A percentile compares a stretch with the other conserved stretches of the same genome.
Conservation (phyloP, 35 echinoderm and acorn worm genomes). For the Ophiothrix spiculata region DNA sequence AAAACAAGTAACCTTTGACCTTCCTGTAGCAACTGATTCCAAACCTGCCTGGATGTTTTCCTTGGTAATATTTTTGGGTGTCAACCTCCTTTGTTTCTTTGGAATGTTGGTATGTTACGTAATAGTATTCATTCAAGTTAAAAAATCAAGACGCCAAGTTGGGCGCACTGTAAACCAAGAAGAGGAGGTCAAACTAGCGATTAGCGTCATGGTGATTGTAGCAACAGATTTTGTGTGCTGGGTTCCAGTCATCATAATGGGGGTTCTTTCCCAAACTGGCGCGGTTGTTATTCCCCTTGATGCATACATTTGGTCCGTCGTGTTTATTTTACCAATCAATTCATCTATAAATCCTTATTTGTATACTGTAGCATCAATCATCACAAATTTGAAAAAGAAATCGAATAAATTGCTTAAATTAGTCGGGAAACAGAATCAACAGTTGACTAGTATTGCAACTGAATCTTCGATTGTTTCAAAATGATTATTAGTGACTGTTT, state of each 20-base stretch:
- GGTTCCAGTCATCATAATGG: constrained; percentile 56
- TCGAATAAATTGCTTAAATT: too few species aligned
- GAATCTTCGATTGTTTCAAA: too few species aligned
- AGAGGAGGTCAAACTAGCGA: constrained; percentile 48
- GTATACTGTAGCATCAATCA: neutral
- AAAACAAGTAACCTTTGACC: neutral
- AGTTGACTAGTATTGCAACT: too few species aligned
- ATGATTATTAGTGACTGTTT: too few species aligned
- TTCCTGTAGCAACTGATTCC: neutral
- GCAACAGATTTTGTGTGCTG: constrained; percentile 45
- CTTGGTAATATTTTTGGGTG: constrained; percentile 47
- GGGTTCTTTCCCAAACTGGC: constrained; percentile 21
- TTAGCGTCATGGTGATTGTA: constrained; percentile 41
- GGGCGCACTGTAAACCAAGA: neutral
- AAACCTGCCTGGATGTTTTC: constrained; percentile 39
- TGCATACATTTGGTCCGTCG: constrained; percentile 1
- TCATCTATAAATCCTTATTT: constrained; percentile 9
- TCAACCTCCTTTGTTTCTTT: constrained; percentile 55
- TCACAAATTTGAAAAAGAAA: too few species aligned
- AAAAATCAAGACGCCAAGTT: neutral
- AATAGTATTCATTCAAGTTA: constrained; percentile 54
- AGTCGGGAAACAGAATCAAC: too few species aligned
- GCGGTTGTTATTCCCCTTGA: constrained; percentile 10
- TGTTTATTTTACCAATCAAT: constrained; percentile 25
- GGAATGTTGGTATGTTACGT: constrained; percentile 53